These are phyloP conservation scores for Sorex araneus DNA, from an alignment of 2,113 vertebrate genomes.

Conservation along the genomic window DNA sequence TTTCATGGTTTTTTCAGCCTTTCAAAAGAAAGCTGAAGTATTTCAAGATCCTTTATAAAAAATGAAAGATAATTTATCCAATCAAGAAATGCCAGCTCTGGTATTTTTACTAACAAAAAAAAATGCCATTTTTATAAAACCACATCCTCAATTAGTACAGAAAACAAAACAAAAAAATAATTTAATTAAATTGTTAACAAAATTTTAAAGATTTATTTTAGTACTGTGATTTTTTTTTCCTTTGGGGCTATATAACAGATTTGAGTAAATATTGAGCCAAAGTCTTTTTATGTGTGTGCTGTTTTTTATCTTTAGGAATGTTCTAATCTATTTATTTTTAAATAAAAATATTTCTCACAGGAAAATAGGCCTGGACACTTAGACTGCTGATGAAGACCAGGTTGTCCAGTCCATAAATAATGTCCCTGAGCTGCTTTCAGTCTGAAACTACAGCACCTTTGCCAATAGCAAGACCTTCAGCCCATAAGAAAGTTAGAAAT, in stretches of 20 bases:
- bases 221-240: neutral
- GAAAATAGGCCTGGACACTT: conserved; percentile 22
- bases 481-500: neutral
- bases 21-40: neutral
- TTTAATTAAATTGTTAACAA: conserved; percentile 34
- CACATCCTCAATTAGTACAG: neutral
- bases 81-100: neutral
- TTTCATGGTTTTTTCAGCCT: neutral
- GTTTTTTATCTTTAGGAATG: conserved; percentile 48
- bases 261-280: neutral
- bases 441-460: neutral
- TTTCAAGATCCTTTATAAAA: neutral
- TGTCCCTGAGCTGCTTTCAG: neutral
- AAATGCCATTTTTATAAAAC: neutral
- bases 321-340: conserved; percentile 54
- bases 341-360: conserved; percentile 49
- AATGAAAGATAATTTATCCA: neutral
- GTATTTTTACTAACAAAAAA: neutral
- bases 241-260: neutral
- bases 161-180: neutral
- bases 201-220: neutral
- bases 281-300: neutral
- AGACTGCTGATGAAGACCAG: neutral
- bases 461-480: neutral
- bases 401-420: neutral